Evolutionary conservation across 1,140 invertebrate genomes (phyloP), one percentile per base, ranked within the genome.

Genomic region (Drosophila nasuta): DNA sequence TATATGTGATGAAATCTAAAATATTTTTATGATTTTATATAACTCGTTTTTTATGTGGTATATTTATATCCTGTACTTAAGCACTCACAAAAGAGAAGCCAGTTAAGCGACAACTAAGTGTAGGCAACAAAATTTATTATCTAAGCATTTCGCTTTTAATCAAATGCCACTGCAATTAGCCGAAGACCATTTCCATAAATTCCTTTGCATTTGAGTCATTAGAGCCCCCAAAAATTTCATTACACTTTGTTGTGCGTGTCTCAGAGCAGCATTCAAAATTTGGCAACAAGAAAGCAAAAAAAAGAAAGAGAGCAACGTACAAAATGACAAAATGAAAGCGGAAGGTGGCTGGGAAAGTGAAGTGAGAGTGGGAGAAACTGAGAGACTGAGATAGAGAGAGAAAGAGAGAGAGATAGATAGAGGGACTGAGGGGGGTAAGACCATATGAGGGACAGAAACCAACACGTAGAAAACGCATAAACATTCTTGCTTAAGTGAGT

Each of bases 401-500:
- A 25, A 3, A 46, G 33, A 17, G 41, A 45, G 17, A 13, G 20
- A 33, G 54, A 20, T 20, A 25, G 20, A 25, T 4, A 25, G 20
- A 25, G 20, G 0, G 20, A 25, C 3, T 46, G 52, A 43, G 48
- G 58, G 30, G 15, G 62, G 20, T 58, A 17, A 13, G 51, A 54
- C 28, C 51, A 88, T 70, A 87, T 87, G 83, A 88, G 80, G 72
- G 77, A 83, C 77, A 75, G 80, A 72, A 88, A 80, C 80, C 62
- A 83, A 88, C 83, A 87, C 83, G 83, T 88, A 88, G 85, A 82
- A 80, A 88, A 88, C 85, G 83, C 85, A 88, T 88, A 88, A 89
- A 88, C 83, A 88, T 88, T 88, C 81, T 88, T 88, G 83, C 83
- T 82, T 88, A 88, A 88, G 83, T 88, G 83, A 89, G 83, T 88